Percentiles rank a stretch among this genome's conserved stretches.
phyloP scores from a whole-genome alignment of 2,888 invertebrate species.

The Thumatha senex region DNA sequence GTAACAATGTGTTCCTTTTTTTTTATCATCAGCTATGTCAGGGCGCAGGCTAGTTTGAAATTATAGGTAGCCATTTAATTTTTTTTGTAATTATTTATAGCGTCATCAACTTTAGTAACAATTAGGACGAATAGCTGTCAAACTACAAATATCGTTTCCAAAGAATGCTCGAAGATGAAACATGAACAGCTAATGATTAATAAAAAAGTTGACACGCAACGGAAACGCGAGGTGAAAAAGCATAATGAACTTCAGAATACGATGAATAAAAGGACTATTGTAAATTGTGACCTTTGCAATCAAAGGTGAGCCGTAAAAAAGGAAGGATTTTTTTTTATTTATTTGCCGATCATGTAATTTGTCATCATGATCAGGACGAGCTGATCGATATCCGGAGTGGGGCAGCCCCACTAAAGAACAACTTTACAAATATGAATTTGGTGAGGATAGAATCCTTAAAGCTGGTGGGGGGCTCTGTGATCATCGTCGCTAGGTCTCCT shows the following conservation, averaged over 20 bases:
- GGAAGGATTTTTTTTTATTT: neutral
- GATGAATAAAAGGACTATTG: neutral
- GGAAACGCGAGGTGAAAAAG: neutral
- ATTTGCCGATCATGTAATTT: no score
- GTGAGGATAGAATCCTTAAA: no score
- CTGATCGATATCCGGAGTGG: no score
- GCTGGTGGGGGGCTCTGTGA: no score
- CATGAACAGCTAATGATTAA: conserved; percentile 3
- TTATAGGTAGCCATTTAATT: no score
- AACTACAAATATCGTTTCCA: neutral
- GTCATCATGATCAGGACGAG: no score
- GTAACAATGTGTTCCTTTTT: no score
- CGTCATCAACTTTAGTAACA: conserved; percentile 15
- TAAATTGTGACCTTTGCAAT: conserved; percentile 1
- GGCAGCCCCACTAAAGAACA: no score
- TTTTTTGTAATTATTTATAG: conserved; percentile 2
- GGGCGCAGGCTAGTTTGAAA: no score
- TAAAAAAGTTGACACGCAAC: neutral
- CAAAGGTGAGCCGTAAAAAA: neutral
- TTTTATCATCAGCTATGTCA: no score
- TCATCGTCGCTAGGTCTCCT: no score
- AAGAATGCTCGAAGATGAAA: neutral
- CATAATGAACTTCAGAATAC: neutral
- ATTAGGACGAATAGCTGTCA: conserved; percentile 11
- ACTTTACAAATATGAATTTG: no score